phyloP scores from a whole-genome alignment of 1,140 invertebrate species.

The Heliconius congener region DNA sequence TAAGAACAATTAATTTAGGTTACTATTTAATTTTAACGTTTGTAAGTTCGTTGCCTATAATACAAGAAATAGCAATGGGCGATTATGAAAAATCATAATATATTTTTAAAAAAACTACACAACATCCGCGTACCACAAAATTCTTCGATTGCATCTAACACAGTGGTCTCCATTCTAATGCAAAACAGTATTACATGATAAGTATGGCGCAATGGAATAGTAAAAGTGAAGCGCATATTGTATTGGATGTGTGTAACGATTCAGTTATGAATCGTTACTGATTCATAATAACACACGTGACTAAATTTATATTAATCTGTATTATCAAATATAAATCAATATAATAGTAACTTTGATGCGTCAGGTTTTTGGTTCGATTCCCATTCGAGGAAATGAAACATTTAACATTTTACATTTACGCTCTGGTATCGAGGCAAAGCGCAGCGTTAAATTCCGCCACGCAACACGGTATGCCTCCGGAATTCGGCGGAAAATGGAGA shows the following conservation, averaged over 20 bases:
- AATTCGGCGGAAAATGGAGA: no score
- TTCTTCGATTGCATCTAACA: constrained; percentile 30
- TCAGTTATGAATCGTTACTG: constrained; percentile 36
- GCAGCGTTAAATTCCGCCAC: no score
- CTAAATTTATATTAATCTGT: constrained; percentile 20
- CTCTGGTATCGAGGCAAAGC: no score
- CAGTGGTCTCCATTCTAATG: constrained; percentile 34
- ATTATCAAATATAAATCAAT: neutral
- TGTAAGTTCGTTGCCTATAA: neutral
- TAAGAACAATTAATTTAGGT: neutral
- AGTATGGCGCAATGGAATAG: constrained; percentile 50
- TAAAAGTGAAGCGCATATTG: constrained; percentile 51
- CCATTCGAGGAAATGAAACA: no score
- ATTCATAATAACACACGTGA: constrained; percentile 38
- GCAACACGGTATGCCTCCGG: no score
- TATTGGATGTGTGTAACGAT: constrained; percentile 30
- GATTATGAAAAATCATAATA: neutral
- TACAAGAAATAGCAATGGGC: neutral
- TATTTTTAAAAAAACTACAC: neutral
- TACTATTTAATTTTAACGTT: neutral
- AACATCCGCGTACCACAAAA: constrained; percentile 20
- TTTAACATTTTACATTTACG: no score
- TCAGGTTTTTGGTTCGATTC: no score
- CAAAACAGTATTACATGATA: constrained; percentile 40
- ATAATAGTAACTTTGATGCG: neutral